Conservation (phyloP, 2,797 vertebrate genomes). For the Rhinophrynus dorsalis region DNA sequence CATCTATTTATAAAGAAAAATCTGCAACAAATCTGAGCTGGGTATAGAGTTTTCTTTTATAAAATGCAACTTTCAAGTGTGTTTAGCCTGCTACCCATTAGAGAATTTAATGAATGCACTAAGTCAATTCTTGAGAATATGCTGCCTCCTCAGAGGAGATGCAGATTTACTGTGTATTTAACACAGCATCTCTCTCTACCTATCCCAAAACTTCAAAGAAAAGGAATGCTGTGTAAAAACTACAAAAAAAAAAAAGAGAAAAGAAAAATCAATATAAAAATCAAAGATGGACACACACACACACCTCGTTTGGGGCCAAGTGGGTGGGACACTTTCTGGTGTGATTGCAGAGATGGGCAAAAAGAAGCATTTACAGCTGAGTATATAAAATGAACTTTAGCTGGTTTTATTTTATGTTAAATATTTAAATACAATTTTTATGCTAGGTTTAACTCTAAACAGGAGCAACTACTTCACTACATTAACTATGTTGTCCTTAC, state of each 20-base stretch:
- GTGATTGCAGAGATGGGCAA: slow-evolving; percentile 9
- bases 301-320: too few species aligned
- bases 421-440: not conserved
- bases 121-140: not conserved
- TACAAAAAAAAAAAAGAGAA: too few species aligned
- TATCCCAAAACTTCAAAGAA: too few species aligned
- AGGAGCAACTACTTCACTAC: not conserved
- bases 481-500: too few species aligned
- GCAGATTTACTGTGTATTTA: not conserved
- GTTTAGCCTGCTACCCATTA: not conserved
- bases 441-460: not conserved
- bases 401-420: not conserved
- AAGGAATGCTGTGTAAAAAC: too few species aligned
- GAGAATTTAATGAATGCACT: not conserved
- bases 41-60: not conserved
- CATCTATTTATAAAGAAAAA: not conserved
- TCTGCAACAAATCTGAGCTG: not conserved
- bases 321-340: too few species aligned
- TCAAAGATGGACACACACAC: too few species aligned
- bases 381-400: slow-evolving; percentile 3
- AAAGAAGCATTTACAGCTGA: slow-evolving; percentile 6
- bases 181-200: not conserved
- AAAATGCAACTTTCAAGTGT: not conserved
- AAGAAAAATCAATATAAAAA: too few species aligned
- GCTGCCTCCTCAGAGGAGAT: too few species aligned